These are phyloP conservation scores for Pseudomyrmex flavicornis DNA, from an alignment of 1,140 invertebrate species.

Conservation along the genomic window DNA sequence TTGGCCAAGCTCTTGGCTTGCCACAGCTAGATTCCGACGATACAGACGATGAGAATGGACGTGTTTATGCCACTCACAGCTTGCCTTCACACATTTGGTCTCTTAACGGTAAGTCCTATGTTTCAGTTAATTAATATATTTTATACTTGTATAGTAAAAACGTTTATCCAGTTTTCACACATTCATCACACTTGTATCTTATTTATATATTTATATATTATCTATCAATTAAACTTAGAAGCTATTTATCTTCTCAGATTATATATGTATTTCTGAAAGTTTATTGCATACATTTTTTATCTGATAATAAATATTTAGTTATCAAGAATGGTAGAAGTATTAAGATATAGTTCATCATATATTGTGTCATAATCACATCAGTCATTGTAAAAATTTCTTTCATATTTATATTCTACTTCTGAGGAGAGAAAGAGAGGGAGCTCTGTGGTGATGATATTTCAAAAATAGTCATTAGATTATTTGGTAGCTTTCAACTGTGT, in stretches of 20 bases:
- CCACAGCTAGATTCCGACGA: slow-evolving; percentile 82
- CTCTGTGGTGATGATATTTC: background rate
- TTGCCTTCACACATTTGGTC: slow-evolving; percentile 96
- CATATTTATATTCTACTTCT: background rate
- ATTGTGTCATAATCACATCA: background rate
- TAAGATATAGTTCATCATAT: background rate
- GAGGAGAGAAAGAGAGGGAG: background rate
- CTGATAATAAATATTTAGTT: background rate
- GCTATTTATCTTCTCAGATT: background rate
- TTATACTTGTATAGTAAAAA: too few species aligned
- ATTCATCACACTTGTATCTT: background rate
- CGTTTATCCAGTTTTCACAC: too few species aligned
- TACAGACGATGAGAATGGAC: slow-evolving; percentile 86
- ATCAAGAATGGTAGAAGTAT: background rate
- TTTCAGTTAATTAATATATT: too few species aligned
- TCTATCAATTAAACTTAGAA: background rate
- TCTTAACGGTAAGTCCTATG: slow-evolving; percentile 90
- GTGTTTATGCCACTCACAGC: slow-evolving; percentile 94
- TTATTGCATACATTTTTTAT: background rate
- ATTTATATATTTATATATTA: background rate
- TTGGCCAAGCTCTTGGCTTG: slow-evolving; percentile 82
- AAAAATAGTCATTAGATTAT: background rate
- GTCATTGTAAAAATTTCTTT: background rate
- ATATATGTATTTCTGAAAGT: background rate
- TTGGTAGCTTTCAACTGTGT: background rate